Evolutionary conservation across 2,797 vertebrate genomes (phyloP).

Genomic region (Cuculus canorus): DNA sequence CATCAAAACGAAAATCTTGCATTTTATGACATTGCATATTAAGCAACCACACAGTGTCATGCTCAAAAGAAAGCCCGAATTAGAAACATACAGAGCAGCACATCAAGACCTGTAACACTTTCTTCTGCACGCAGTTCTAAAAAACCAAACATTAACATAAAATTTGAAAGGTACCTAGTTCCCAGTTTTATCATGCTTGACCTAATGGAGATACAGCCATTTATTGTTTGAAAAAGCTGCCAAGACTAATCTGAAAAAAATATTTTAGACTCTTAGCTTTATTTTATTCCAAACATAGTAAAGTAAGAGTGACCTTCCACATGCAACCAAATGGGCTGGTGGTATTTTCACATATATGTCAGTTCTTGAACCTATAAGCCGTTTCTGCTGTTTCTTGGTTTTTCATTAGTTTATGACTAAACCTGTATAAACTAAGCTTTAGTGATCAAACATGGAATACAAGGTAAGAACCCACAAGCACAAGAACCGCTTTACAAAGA

Average conservation of each 20-base stretch:
- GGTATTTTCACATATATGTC: neutral
- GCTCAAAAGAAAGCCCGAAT: neutral
- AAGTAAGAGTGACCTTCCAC: neutral
- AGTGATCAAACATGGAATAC: neutral
- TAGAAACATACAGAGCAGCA: neutral
- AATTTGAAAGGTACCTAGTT: neutral
- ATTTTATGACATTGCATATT: neutral
- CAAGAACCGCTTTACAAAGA: neutral
- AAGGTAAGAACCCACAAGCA: neutral
- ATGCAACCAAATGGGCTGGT: neutral
- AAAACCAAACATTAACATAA: neutral
- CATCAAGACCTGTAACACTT: neutral
- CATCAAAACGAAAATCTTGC: conserved; percentile 5
- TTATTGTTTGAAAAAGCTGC: neutral
- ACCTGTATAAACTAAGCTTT: neutral
- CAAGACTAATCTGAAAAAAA: neutral
- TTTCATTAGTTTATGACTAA: neutral
- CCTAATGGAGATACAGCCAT: neutral
- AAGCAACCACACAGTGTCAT: neutral
- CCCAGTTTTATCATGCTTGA: neutral
- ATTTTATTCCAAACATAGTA: neutral
- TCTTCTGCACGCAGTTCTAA: neutral
- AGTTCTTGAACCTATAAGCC: neutral
- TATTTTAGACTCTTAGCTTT: neutral
- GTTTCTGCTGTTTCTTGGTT: neutral